Conservation (phyloP, 2,888 invertebrate species). For the Nemotelus pantherinus region DNA sequence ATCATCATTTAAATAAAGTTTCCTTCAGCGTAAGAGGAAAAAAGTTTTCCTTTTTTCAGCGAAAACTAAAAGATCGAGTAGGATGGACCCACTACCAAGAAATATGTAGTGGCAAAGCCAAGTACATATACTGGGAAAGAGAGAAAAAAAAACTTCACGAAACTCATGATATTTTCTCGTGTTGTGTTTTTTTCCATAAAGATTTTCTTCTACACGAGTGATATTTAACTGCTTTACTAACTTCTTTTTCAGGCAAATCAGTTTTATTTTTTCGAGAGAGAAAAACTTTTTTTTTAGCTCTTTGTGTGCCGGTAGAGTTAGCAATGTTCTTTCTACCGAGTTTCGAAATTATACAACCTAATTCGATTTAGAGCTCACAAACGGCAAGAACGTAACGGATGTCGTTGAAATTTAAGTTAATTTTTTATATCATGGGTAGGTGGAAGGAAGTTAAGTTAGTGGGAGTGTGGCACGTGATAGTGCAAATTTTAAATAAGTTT, state of each 20-base stretch:
- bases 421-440: too few species aligned
- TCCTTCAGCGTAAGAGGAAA: not conserved
- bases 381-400: too few species aligned
- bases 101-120: not conserved
- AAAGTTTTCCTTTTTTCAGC: not conserved
- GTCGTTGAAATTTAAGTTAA: too few species aligned
- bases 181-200: too few species aligned
- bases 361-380: not conserved
- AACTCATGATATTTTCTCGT: not conserved
- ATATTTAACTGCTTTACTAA: constrained; percentile 9
- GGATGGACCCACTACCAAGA: not conserved
- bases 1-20: constrained; percentile 22
- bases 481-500: too few species aligned
- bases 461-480: too few species aligned
- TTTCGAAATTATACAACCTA: not conserved
- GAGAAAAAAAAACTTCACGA: not conserved
- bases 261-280: not conserved
- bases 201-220: not conserved
- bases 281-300: too few species aligned
- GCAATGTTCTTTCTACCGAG: not conserved
- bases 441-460: too few species aligned
- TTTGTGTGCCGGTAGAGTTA: not conserved
- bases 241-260: not conserved
- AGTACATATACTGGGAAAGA: not conserved
- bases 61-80: not conserved